Evolutionary conservation across 2,888 invertebrate genomes (phyloP), one percentile per base, ranked within the genome.

Genomic region (Drosophila fungiperda): DNA sequence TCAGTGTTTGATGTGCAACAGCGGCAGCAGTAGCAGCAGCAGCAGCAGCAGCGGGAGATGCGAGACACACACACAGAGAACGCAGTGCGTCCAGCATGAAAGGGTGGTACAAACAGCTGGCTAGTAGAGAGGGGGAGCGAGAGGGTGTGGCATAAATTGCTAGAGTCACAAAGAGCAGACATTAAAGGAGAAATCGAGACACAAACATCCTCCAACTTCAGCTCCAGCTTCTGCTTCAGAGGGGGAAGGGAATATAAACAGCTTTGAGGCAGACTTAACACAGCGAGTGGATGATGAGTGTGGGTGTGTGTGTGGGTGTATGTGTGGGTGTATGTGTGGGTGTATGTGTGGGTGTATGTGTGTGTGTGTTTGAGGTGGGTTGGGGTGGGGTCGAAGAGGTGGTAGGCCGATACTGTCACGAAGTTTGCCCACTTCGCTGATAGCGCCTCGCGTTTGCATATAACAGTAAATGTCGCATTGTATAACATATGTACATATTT

Each of bases 371-470:
- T 40, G 40, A 1, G 17, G 40, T 11, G 15, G 11, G 3, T 0
- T 7, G 33, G 17, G 38, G 1, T 12, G 17, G 5, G 26, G 9
- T 12, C 1, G 23, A 45, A 33, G 32, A 36, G 49, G 12, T 32
- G 32, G 20, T 8, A 23, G 20, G 45, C 45, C 45, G 20, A 53
- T 33, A 33, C 36, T 17, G 36, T 40, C 35, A 53, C 33, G 9
- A 32, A 65, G 45, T 65, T 52, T 45, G 53, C 58, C 54, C 61
- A 57, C 42, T 62, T 61, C 40, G 57, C 40, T 57, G 65, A 49
- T 38, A 45, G 55, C 59, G 63, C 57, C 45, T 67, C 62, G 78
- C 73, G 50, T 68, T 65, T 69, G 69, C 73, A 73, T 76, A 73
- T 68, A 73, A 68, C 68, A 68, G 50, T 33, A 33, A 45, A 48